A percentile compares a stretch with the other conserved stretches of the same genome.
Evolutionary conservation across 2,113 vertebrate species (phyloP).

Genomic region (Tragelaphus strepsiceros): DNA sequence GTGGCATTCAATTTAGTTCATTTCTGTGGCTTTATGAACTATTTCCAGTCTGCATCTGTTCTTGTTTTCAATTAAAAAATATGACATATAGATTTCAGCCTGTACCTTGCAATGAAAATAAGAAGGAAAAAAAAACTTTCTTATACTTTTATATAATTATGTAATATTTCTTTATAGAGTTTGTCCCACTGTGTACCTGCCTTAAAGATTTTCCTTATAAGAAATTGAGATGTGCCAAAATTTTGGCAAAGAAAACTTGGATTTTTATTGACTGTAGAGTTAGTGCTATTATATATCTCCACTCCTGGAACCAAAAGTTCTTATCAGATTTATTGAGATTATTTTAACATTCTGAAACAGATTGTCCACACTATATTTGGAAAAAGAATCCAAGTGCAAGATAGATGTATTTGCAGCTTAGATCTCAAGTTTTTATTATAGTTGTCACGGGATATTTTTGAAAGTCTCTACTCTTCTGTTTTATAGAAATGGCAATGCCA

Average conservation of each 20-base stretch:
- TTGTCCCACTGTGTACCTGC: background rate
- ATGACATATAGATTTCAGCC: background rate
- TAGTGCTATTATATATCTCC: background rate
- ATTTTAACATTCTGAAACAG: constrained; percentile 43
- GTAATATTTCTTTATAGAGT: background rate
- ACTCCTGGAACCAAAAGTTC: background rate
- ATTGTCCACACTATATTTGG: constrained; percentile 19
- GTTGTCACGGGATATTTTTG: background rate
- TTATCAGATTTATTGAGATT: constrained; percentile 27
- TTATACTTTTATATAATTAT: background rate
- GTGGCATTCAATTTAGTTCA: background rate
- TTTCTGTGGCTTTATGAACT: constrained; percentile 28
- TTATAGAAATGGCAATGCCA: background rate
- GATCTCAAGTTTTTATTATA: constrained; percentile 6
- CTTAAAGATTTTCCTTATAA: background rate
- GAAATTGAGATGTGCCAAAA: background rate
- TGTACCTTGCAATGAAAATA: background rate
- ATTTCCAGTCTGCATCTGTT: background rate
- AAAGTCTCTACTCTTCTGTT: background rate
- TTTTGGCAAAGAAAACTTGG: background rate
- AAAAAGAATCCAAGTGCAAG: constrained; percentile 29
- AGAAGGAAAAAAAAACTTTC: background rate
- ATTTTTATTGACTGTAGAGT: background rate
- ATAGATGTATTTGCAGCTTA: background rate
- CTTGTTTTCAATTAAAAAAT: constrained; percentile 23